phyloP scores from a whole-genome alignment of 2,113 vertebrate species.

The Arizona elegans region DNA sequence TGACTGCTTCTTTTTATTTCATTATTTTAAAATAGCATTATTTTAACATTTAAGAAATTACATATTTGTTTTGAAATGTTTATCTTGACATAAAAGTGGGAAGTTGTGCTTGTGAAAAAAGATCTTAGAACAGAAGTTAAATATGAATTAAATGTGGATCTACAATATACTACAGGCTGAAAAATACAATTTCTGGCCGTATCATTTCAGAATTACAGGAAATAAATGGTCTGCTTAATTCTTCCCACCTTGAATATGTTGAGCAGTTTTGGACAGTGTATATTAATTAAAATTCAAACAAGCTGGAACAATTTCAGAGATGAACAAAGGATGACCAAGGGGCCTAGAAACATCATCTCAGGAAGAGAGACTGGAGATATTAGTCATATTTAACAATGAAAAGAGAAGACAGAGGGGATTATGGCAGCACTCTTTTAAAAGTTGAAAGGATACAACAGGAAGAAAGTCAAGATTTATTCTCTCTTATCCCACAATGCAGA shows the following conservation, averaged over 20 bases:
- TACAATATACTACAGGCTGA: background rate
- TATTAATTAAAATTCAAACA: background rate
- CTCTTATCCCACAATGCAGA: background rate
- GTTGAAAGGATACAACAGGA: background rate
- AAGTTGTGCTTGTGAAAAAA: background rate
- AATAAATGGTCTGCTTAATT: background rate
- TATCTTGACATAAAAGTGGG: background rate
- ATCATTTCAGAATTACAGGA: background rate
- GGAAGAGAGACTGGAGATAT: background rate
- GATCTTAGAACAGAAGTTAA: background rate
- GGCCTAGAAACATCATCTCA: background rate
- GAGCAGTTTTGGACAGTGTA: background rate
- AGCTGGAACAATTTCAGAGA: background rate
- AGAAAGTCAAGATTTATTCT: background rate
- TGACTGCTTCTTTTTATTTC: background rate
- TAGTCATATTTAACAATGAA: background rate
- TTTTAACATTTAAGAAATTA: background rate
- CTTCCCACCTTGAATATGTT: background rate
- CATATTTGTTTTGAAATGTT: background rate
- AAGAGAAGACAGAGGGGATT: background rate
- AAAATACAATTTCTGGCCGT: background rate
- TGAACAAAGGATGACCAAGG: background rate
- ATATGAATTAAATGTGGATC: background rate
- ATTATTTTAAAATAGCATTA: background rate
- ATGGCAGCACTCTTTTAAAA: background rate